phyloP scores from a whole-genome alignment of 2,797 vertebrate genomes.

The Myotis findleyi region DNA sequence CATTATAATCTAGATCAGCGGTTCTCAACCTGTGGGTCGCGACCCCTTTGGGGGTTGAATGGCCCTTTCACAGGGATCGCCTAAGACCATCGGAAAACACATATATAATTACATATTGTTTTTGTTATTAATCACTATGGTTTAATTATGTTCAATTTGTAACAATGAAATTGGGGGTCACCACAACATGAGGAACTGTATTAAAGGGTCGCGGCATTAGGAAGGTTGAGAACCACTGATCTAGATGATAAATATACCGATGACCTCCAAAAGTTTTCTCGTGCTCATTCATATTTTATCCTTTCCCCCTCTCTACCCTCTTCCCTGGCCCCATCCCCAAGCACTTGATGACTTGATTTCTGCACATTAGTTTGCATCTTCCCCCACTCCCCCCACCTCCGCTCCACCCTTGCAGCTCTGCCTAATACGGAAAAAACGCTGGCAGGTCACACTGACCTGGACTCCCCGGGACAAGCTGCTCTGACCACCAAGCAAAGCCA shows the following conservation, averaged over 20 bases:
- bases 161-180: too few relatives aligned
- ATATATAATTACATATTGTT: too few relatives aligned
- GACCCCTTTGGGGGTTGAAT: too few relatives aligned
- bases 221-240: neutral
- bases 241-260: neutral
- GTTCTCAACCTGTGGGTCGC: too few relatives aligned
- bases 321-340: neutral
- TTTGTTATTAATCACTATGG: too few relatives aligned
- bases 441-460: neutral
- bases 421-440: neutral
- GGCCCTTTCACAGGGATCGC: too few relatives aligned
- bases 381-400: neutral
- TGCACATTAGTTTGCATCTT: neutral
- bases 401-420: neutral
- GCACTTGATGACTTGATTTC: neutral
- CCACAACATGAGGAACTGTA: too few relatives aligned
- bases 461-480: neutral
- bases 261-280: neutral
- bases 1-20: neutral
- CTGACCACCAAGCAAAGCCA: neutral
- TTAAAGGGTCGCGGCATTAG: too few relatives aligned
- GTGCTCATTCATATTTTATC: neutral
- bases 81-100: too few relatives aligned
- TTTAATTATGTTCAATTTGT: too few relatives aligned
- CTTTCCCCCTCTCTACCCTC: neutral